These are phyloP conservation scores for Pseudococcus jackbeardsleyi DNA, from an alignment of 2,888 invertebrate species.

Conservation along the genomic window DNA sequence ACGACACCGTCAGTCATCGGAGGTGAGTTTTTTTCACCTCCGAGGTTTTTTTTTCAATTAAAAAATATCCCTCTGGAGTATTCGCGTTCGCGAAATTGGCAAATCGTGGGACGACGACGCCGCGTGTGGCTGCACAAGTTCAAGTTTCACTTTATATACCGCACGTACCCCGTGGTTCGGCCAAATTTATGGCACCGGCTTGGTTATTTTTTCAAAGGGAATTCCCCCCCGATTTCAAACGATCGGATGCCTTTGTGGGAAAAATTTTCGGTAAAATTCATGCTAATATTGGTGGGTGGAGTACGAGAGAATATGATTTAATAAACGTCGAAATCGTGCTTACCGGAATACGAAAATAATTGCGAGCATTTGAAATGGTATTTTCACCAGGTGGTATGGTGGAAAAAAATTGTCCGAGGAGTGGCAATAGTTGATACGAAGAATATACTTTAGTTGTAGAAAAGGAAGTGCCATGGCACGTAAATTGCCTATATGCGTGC, in stretches of 20 bases:
- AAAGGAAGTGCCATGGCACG: too few species aligned
- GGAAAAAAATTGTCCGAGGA: not conserved
- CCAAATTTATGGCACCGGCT: not conserved
- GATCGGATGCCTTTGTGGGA: not conserved
- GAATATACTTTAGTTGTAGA: too few species aligned
- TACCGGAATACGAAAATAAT: not conserved
- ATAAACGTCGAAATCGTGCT: not conserved
- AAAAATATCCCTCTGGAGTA: constrained; percentile 8
- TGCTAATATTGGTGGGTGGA: not conserved
- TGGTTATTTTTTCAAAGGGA: constrained; percentile 12
- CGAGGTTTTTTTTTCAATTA: not conserved
- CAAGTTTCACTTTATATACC: not conserved
- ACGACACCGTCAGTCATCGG: not conserved
- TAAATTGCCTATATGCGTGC: too few species aligned
- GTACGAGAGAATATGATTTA: not conserved
- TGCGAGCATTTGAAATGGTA: not conserved
- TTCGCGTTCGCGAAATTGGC: not conserved
- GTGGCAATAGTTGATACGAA: too few species aligned
- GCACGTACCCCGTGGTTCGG: not conserved
- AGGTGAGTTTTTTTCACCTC: not conserved
- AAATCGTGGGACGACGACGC: constrained; percentile 5
- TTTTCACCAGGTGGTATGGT: not conserved
- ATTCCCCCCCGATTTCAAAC: not conserved
- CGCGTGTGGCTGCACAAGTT: constrained; percentile 12
- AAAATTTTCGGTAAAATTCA: not conserved